phyloP scores from a whole-genome alignment of 2,113 vertebrate genomes.

The Blennius ocellaris region DNA sequence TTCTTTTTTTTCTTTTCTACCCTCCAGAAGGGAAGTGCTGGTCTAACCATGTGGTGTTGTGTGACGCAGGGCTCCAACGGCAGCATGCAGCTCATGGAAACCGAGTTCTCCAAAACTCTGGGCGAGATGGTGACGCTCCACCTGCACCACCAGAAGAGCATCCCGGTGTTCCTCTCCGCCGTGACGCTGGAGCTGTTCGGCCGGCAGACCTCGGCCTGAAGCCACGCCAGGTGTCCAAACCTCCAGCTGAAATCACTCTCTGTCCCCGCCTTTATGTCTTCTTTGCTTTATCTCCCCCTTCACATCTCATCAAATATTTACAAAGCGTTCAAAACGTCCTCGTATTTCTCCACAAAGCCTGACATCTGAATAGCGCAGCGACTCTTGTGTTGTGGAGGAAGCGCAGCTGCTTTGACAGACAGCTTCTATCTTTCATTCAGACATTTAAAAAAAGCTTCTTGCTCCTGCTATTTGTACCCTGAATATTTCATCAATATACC shows the following conservation, averaged over 20 bases:
- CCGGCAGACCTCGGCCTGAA: slow-evolving; percentile 89
- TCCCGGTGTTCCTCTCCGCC: slow-evolving; percentile 94
- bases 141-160: slow-evolving; percentile 95
- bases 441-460: slow-evolving; percentile 1
- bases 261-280: not conserved
- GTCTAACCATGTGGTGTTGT: too few relatives aligned
- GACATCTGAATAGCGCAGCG: not conserved
- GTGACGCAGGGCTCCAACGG: slow-evolving; percentile 77
- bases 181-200: slow-evolving; percentile 97
- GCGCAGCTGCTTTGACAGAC: slow-evolving; percentile 16
- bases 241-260: too few relatives aligned
- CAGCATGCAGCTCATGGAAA: slow-evolving; percentile 96
- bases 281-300: not conserved
- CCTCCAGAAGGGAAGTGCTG: too few relatives aligned
- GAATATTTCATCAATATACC: slow-evolving; percentile 44
- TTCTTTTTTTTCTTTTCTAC: not conserved
- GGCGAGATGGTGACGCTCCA: slow-evolving; percentile 91
- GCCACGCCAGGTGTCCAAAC: not conserved
- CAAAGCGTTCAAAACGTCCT: not conserved
- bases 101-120: slow-evolving; percentile 89
- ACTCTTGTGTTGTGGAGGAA: not conserved
- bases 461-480: slow-evolving; percentile 12
- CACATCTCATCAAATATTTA: slow-evolving; percentile 5
- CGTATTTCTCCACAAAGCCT: not conserved
- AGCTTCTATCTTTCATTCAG: not conserved